Evolutionary conservation across 2,113 vertebrate species (phyloP).

Genomic region (Crocuta crocuta): DNA sequence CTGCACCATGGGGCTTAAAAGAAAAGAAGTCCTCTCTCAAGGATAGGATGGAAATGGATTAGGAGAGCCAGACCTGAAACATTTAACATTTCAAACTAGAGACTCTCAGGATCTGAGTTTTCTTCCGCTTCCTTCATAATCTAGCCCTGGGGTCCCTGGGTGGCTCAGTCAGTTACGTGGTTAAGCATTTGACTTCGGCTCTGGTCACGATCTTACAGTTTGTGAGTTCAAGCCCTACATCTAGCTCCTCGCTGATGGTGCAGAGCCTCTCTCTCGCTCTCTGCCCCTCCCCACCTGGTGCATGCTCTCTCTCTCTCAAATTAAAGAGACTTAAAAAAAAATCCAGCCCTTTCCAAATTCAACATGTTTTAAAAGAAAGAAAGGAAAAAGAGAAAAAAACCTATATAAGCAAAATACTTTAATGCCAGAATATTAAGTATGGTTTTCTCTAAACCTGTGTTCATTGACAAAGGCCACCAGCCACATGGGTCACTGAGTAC

Average conservation of each 20-base stretch:
- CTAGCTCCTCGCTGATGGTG: too few relatives aligned
- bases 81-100: background rate
- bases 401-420: background rate
- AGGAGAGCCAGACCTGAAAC: background rate
- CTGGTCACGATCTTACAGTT: too few relatives aligned
- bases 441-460: background rate
- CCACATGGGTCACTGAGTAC: background rate
- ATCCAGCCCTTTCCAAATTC: background rate
- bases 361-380: background rate
- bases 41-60: background rate
- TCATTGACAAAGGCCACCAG: background rate
- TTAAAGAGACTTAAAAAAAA: background rate
- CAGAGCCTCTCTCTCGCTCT: too few relatives aligned
- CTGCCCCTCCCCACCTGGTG: too few relatives aligned
- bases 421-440: background rate
- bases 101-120: background rate
- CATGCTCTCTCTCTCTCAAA: too few relatives aligned
- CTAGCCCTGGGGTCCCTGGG: background rate
- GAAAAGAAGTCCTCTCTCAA: background rate
- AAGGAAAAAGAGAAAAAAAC: background rate
- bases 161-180: too few relatives aligned
- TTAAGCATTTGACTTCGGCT: too few relatives aligned
- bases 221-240: too few relatives aligned
- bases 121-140: background rate
- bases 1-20: background rate